Conservation (phyloP, 2,113 vertebrate species). For the Macroglossus sobrinus region DNA sequence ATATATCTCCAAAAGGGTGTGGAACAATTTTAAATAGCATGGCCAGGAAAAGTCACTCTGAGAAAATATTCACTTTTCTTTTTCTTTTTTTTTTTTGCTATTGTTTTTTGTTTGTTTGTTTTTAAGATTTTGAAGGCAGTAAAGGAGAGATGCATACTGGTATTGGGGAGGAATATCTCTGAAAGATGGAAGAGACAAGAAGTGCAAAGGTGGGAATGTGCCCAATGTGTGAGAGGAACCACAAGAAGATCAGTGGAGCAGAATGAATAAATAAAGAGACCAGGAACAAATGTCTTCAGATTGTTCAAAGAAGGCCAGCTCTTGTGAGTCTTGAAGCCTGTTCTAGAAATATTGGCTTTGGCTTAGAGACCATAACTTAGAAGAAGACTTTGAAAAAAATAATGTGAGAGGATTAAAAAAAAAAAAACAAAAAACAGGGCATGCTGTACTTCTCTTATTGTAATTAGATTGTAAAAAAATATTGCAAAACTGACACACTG, state of each 20-base stretch:
- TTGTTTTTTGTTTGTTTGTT: neutral
- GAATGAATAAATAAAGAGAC: neutral
- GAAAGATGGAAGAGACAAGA: neutral
- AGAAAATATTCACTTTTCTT: neutral
- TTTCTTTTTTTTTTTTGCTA: neutral
- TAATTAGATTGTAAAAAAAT: neutral
- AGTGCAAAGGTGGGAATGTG: neutral
- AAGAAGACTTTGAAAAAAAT: neutral
- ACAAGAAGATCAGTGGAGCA: neutral
- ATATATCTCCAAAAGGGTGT: neutral
- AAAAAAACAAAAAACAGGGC: neutral
- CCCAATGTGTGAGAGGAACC: neutral
- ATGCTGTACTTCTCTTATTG: neutral
- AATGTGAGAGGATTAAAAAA: neutral
- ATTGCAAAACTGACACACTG: neutral
- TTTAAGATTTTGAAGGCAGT: neutral
- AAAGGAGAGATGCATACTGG: neutral
- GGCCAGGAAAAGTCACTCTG: neutral
- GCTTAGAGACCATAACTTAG: neutral
- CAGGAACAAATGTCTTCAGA: neutral
- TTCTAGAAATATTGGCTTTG: neutral
- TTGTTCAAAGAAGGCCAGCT: neutral
- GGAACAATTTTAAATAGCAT: neutral
- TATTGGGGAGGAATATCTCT: neutral
- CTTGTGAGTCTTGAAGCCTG: neutral